These are phyloP conservation scores for Sitophilus oryzae DNA, from an alignment of 1,140 invertebrate species.

Conservation along the genomic window DNA sequence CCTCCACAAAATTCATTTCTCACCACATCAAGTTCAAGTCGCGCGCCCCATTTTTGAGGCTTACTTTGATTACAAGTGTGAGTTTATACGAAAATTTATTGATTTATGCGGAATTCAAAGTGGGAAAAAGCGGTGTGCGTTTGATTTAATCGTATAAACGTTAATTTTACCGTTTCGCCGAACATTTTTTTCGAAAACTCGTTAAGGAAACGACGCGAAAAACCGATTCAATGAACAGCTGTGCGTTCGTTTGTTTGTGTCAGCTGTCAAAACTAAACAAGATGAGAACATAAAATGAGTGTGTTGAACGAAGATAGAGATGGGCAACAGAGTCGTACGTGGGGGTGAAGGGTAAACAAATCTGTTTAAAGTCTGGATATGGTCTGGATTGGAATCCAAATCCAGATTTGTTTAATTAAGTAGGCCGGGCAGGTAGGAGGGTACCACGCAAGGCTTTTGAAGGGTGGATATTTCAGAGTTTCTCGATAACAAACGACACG, in stretches of 20 bases:
- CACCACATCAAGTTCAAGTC: constrained; percentile 17
- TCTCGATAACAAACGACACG: neutral
- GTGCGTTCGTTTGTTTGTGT: neutral
- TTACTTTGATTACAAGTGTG: too few species aligned
- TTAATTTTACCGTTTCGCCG: too few species aligned
- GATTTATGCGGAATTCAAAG: too few species aligned
- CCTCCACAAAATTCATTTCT: constrained; percentile 18
- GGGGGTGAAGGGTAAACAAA: neutral
- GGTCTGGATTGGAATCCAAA: neutral
- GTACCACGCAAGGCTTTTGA: neutral
- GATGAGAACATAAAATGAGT: too few species aligned
- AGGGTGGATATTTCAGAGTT: neutral
- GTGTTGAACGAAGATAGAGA: neutral
- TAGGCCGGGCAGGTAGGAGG: neutral
- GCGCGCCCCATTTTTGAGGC: constrained; percentile 28
- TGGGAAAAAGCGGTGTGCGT: too few species aligned
- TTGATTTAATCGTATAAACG: too few species aligned
- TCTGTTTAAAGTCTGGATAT: neutral
- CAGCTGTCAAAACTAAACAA: neutral
- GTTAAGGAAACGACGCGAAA: too few species aligned
- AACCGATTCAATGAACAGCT: neutral
- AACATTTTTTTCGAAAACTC: too few species aligned
- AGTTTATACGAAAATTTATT: too few species aligned
- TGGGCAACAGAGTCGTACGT: neutral
- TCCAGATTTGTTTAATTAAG: neutral